These are phyloP conservation scores for Stenoptilia bipunctidactyla DNA, from an alignment of 2,888 invertebrate species.

Conservation along the genomic window DNA sequence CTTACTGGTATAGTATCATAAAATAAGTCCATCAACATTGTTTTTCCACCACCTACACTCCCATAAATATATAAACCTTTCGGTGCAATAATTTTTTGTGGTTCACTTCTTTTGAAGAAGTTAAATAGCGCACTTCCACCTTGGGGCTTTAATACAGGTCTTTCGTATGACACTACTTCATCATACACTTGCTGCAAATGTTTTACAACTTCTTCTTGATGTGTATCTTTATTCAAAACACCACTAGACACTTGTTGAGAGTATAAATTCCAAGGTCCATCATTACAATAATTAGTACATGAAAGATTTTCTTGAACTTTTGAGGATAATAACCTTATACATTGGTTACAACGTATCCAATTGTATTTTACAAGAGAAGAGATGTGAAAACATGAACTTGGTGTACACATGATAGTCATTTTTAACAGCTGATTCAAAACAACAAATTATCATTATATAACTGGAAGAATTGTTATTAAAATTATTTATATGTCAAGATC, in stretches of 20 bases:
- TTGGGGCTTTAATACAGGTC: slow-evolving; percentile 25
- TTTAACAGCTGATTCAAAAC: slow-evolving; percentile 27
- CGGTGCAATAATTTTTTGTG: slow-evolving; percentile 67
- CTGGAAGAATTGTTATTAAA: no score
- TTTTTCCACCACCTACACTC: slow-evolving; percentile 96
- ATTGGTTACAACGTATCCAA: slow-evolving; percentile 38
- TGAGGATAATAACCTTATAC: slow-evolving; percentile 40
- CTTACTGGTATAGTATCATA: slow-evolving; percentile 74
- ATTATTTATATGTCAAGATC: no score
- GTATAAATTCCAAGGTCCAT: slow-evolving; percentile 67
- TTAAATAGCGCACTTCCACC: slow-evolving; percentile 34
- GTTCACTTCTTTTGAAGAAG: slow-evolving; percentile 42
- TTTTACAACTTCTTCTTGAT: slow-evolving; percentile 79
- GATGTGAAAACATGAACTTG: slow-evolving; percentile 30
- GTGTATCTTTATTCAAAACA: slow-evolving; percentile 74
- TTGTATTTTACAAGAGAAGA: slow-evolving; percentile 33
- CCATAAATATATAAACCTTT: slow-evolving; percentile 91
- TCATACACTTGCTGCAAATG: slow-evolving; percentile 79
- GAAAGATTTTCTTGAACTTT: slow-evolving; percentile 27
- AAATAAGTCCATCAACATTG: slow-evolving; percentile 99
- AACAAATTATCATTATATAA: no score
- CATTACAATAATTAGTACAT: slow-evolving; percentile 17
- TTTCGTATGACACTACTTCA: slow-evolving; percentile 71
- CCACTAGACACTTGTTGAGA: slow-evolving; percentile 71
- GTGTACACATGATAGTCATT: slow-evolving; percentile 35